phyloP scores from a whole-genome alignment of 2,888 invertebrate genomes.

The Cryptocephalus primarius region DNA sequence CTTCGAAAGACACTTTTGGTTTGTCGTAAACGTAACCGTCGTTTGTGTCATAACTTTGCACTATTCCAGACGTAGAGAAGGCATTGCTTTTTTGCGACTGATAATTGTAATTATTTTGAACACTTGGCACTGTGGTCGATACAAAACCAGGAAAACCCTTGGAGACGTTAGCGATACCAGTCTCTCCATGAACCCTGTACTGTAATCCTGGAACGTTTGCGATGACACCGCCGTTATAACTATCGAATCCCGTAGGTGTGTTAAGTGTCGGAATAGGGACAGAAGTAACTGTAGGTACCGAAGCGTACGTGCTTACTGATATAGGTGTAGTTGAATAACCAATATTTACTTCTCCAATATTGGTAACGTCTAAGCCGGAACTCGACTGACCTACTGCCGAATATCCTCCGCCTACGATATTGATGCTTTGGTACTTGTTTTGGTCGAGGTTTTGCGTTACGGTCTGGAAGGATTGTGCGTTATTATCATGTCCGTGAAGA shows the following conservation, averaged over 20 bases:
- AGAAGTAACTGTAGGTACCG: constrained; percentile 22
- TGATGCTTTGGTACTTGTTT: constrained; percentile 14
- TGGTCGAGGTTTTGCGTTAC: background rate
- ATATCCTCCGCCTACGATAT: constrained; percentile 29
- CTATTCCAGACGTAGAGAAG: background rate
- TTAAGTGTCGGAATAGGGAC: constrained; percentile 27
- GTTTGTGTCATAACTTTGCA: background rate
- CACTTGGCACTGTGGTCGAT: background rate
- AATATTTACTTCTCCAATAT: constrained; percentile 17
- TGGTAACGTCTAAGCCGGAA: constrained; percentile 18
- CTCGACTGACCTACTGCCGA: constrained; percentile 24
- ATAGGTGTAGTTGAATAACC: constrained; percentile 16
- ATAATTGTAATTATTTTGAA: background rate
- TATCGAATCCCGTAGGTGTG: constrained; percentile 20
- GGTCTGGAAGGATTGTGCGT: background rate
- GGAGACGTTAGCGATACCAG: constrained; percentile 14
- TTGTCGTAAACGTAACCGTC: constrained; percentile 34
- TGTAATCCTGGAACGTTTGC: constrained; percentile 32
- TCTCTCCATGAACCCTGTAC: constrained; percentile 19
- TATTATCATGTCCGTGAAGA: background rate
- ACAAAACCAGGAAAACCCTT: constrained; percentile 1
- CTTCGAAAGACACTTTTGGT: constrained; percentile 29
- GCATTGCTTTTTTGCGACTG: background rate
- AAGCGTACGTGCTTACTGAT: constrained; percentile 15
- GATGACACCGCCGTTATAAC: constrained; percentile 27